Base-by-base conservation (phyloP, 2,888 invertebrate species). In the Rotaria sp. region DNA sequence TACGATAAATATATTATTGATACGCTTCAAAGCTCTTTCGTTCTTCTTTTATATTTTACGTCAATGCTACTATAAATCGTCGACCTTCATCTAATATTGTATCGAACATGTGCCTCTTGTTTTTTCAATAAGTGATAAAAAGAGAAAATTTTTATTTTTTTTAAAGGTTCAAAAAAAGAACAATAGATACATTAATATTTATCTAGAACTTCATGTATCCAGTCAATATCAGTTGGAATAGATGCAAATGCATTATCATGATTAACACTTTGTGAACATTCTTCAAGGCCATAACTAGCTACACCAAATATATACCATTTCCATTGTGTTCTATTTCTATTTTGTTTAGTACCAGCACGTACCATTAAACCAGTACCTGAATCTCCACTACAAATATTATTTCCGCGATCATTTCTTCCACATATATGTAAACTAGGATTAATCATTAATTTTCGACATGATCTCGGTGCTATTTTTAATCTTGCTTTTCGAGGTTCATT, bases 231-330 rank as follows among this genome's bases (percentile, higher is more conserved):
- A 10, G 55, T 52, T 35, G 84, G 8, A 11, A 84, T n/a, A 7
- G 50, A 52, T 55, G 84, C 48, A 35, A 84, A 84, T 84, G 38
- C 55, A 55, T 84, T 84, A 50, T 84, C 52, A 35, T 84, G 35
- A 55, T 84, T 84, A 7, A 55, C 55, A 45, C 2, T 13, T 55
- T 30, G 26, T 35, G 38, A 35, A 55, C 84, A 84, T 84, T 55
- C 55, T 8, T 55, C 84, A 38, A 38, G 52, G 21, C 84, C 84
- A 52, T 24, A 84, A 21, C 50, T 50, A 30, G 84, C 84, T 21
- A 84, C 84, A 35, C 84, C 84, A 38, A 84, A 84, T 52, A 84
- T 26, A 38, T 84, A 11, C 84, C 84, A 84, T 84, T 52, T 50
- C 52, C 55, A 84, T 18, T 24, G 5, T 2, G 84, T 84, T 45